These are phyloP conservation scores for Rhyacophila evoluta DNA, from an alignment of 2,888 invertebrate species.

Conservation along the genomic window DNA sequence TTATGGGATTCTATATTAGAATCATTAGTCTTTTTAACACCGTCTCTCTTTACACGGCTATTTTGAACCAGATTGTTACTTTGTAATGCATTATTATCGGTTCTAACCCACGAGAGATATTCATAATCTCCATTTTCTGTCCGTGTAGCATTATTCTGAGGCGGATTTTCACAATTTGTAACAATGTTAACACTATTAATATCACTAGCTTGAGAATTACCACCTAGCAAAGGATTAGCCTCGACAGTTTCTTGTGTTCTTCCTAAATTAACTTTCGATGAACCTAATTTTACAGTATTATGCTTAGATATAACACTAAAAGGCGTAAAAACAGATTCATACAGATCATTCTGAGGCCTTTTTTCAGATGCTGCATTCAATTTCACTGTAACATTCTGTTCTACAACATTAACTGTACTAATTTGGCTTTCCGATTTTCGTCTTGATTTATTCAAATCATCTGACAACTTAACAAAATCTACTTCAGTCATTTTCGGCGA, in stretches of 20 bases:
- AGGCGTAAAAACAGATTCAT: constrained; percentile 52
- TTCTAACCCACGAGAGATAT: constrained; percentile 46
- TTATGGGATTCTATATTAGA: neutral
- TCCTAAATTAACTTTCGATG: neutral
- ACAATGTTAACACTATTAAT: too few species aligned
- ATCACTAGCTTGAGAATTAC: neutral
- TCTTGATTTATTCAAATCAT: neutral
- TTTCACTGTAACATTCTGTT: neutral
- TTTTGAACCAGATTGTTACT: neutral
- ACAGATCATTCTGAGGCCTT: constrained; percentile 21
- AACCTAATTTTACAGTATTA: neutral
- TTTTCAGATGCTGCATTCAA: neutral
- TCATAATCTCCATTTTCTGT: constrained; percentile 38
- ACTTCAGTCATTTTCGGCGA: neutral
- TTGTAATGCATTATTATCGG: neutral
- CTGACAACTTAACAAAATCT: neutral
- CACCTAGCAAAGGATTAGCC: neutral
- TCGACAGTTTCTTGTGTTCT: neutral
- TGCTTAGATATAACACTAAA: constrained; percentile 30
- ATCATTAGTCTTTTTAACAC: too few species aligned
- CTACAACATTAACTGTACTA: neutral
- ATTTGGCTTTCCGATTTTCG: constrained; percentile 28
- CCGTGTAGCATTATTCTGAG: neutral
- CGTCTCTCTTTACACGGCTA: neutral
- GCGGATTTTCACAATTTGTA: too few species aligned